Evolutionary conservation across 2,888 invertebrate species (phyloP).

Genomic region (Cyaniris semiargus): DNA sequence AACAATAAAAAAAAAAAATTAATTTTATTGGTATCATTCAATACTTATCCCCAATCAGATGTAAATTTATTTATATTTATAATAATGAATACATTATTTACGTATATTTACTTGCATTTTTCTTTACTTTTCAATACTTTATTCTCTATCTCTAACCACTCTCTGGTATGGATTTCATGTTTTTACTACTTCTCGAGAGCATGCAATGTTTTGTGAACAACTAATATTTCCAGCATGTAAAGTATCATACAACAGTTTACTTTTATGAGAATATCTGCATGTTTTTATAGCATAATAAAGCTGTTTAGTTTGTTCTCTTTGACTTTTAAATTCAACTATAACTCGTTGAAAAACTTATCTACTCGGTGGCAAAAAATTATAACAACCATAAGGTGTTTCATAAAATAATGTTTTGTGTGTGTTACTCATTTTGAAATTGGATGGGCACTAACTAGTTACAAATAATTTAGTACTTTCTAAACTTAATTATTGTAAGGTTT

Average conservation of each 20-base stretch:
- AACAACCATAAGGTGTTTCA: neutral
- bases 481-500: neutral
- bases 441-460: neutral
- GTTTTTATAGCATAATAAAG: neutral
- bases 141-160: neutral
- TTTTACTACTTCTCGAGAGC: neutral
- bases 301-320: neutral
- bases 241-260: neutral
- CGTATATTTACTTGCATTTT: conserved; percentile 10
- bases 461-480: too few species aligned
- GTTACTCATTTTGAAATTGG: neutral
- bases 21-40: too few species aligned
- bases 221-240: conserved; percentile 12
- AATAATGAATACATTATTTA: conserved; percentile 73
- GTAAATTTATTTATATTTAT: conserved; percentile 32
- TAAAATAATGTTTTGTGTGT: conserved; percentile 1
- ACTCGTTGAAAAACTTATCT: neutral
- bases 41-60: too few species aligned
- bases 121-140: neutral
- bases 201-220: conserved; percentile 3
- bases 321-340: neutral
- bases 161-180: conserved; percentile 1
- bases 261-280: conserved; percentile 18
- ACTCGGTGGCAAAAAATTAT: neutral
- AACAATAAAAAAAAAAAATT: too few species aligned